These are phyloP conservation scores for Cladopsammia gracilis DNA, from an alignment of 64 coral and sea anemone genomes.

Conservation along the genomic window DNA sequence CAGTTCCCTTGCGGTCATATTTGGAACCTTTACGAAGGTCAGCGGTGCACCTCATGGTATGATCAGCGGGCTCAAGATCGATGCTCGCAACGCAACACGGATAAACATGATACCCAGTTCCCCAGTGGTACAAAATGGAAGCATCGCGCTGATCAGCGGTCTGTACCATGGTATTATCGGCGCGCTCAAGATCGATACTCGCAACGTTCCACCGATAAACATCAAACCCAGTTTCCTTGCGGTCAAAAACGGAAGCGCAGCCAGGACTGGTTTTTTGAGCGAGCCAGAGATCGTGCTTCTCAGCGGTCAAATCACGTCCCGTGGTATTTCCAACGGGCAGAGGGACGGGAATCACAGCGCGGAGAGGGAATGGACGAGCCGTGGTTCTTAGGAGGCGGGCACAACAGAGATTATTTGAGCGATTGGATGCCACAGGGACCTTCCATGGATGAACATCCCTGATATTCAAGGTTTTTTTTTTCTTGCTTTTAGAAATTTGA, in stretches of 20 bases:
- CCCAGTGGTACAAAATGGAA: neutral
- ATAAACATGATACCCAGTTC: slow-evolving; percentile 16
- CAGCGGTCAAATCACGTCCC: slow-evolving; percentile 50
- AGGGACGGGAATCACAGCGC: slow-evolving; percentile 23
- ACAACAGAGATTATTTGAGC: neutral
- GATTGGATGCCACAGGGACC: slow-evolving; percentile 44
- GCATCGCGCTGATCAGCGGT: slow-evolving; percentile 36
- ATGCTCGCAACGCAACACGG: neutral
- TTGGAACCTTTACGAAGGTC: neutral
- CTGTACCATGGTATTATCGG: slow-evolving; percentile 48
- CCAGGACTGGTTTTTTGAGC: slow-evolving; percentile 56
- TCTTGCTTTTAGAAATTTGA: neutral
- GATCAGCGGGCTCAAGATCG: slow-evolving; percentile 50
- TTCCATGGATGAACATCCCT: slow-evolving; percentile 32
- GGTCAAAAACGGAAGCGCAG: slow-evolving; percentile 1
- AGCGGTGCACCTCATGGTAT: slow-evolving; percentile 51
- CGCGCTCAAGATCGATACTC: slow-evolving; percentile 34
- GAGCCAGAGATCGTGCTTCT: slow-evolving; percentile 50
- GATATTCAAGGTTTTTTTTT: neutral
- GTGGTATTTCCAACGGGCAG: slow-evolving; percentile 48
- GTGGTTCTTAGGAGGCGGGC: slow-evolving; percentile 38
- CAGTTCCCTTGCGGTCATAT: slow-evolving; percentile 18
- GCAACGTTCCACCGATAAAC: neutral
- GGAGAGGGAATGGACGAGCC: neutral
- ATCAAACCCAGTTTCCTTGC: slow-evolving; percentile 11